A percentile compares a stretch with the other conserved stretches of the same genome.
Evolutionary conservation across 2,113 vertebrate species (phyloP).

Genomic region (Chloebia gouldiae): DNA sequence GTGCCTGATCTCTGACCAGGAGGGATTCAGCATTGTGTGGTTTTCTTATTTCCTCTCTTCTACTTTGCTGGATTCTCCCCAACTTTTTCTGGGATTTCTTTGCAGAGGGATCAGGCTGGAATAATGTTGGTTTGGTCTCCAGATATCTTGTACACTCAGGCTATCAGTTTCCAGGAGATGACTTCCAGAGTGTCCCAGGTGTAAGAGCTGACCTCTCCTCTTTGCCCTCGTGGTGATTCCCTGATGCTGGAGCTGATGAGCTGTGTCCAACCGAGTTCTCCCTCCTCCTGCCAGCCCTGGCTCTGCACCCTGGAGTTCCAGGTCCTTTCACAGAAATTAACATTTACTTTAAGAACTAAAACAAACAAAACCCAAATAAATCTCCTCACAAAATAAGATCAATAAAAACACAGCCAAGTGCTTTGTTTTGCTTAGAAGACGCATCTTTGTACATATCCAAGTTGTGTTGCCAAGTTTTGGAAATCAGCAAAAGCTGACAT

Average conservation of each 20-base stretch:
- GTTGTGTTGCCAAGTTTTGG: conserved; percentile 7
- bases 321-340: neutral
- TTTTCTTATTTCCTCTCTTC: neutral
- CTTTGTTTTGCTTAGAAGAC: conserved; percentile 16
- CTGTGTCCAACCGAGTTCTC: rapidly evolving
- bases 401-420: neutral
- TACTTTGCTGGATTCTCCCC: neutral
- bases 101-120: neutral
- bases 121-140: neutral
- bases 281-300: neutral
- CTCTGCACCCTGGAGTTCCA: neutral
- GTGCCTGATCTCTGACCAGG: neutral
- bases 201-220: neutral
- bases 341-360: neutral
- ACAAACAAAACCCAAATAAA: neutral
- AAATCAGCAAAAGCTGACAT: conserved; percentile 4
- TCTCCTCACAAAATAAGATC: neutral
- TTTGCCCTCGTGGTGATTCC: neutral
- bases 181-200: neutral
- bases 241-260: neutral
- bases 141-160: neutral
- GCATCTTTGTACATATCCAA: neutral
- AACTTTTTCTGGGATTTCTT: neutral
- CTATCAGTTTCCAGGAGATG: neutral
- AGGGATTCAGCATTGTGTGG: neutral